Base-by-base conservation (phyloP, 2,797 vertebrate genomes). In the Ataeniobius toweri region DNA sequence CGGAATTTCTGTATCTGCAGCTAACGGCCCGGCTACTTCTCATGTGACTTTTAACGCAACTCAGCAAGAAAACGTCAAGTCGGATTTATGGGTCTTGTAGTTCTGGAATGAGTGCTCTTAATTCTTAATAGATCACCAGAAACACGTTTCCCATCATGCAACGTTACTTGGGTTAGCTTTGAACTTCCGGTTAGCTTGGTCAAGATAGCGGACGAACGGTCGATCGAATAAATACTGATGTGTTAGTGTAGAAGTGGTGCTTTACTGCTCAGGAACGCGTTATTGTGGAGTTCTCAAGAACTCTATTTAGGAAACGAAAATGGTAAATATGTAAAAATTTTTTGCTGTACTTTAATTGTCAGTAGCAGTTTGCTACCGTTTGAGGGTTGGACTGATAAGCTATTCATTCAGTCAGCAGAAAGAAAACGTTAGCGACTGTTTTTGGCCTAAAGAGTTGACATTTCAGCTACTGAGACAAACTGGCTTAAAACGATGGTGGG, bases 111-210 rank as follows among this genome's bases (percentile, higher is more conserved):
- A 0, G 0, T 41, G 39, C 6, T 0, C 6, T 26, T 0, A 0
- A 0, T 63, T 71, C 0, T 1, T 41, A 73, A 3, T 0, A 0
- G 0, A 0, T 0, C 0, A 0, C 14, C 0, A 8, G 53, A 84
- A 91, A 95, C 93, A 85, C 93, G 89, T 83, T 79, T n/a, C 86
- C 95, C 93, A 85, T 4, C 50, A 91, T 87, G 77, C 92, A 84
- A 26, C 36, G 39, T 55, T 0, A 1, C 0, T 5, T 5, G 5
- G 10, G 13, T 14, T 67, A 18, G 24, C 18, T 69, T 53, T 53
- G 20, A 67, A 74, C 80, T 89, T 95, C 91, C 90, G 83, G 79
- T 90, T 91, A 92, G 91, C 92, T 79, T 16, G 6, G 56, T 2
- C 2, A 81, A 86, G 81, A 93, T 91, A 95, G 92, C 91, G 92